Evolutionary conservation across 2,113 vertebrate species (phyloP).

Genomic region (Scomber japonicus): DNA sequence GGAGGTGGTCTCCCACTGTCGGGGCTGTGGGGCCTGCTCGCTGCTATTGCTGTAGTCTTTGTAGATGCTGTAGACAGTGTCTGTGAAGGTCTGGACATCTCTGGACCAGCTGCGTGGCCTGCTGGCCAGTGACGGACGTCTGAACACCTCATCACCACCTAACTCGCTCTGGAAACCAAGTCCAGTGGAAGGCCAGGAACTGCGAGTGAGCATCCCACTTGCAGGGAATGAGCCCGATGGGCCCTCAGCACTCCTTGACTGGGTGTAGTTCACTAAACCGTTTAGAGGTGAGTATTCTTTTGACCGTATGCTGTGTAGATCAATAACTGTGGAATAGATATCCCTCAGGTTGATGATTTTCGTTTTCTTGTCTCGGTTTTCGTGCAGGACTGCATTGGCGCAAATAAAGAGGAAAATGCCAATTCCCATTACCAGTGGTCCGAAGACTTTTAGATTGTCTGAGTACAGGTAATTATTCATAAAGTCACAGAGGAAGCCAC

Average conservation of each 20-base stretch:
- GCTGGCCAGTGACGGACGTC: slow-evolving; percentile 73
- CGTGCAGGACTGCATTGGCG: slow-evolving; percentile 96
- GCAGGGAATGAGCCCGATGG: slow-evolving; percentile 81
- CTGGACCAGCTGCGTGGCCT: slow-evolving; percentile 77
- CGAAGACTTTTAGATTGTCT: slow-evolving; percentile 96
- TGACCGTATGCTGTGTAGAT: slow-evolving; percentile 92
- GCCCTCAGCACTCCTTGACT: slow-evolving; percentile 86
- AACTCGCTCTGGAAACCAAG: slow-evolving; percentile 76
- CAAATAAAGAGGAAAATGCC: slow-evolving; percentile 99
- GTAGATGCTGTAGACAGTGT: slow-evolving; percentile 94
- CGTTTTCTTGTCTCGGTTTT: slow-evolving; percentile 97
- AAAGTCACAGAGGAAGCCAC: slow-evolving; percentile 88
- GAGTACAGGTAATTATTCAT: slow-evolving; percentile 94
- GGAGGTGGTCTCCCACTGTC: slow-evolving; percentile 88
- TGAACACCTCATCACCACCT: slow-evolving; percentile 66
- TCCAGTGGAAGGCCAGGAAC: slow-evolving; percentile 89
- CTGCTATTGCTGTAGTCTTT: slow-evolving; percentile 83
- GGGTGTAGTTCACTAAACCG: slow-evolving; percentile 90
- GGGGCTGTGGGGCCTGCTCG: slow-evolving; percentile 73
- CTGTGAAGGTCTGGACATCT: slow-evolving; percentile 87
- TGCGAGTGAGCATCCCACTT: slow-evolving; percentile 84
- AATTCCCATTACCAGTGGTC: slow-evolving; percentile 97
- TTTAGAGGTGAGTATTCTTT: slow-evolving; percentile 92
- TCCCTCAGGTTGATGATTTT: slow-evolving; percentile 98
- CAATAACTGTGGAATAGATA: slow-evolving; percentile 98